A percentile compares a stretch with the other conserved stretches of the same genome.
These are phyloP conservation scores for Calidris pygmaea DNA, from an alignment of 2,113 vertebrate species.

Conservation along the genomic window DNA sequence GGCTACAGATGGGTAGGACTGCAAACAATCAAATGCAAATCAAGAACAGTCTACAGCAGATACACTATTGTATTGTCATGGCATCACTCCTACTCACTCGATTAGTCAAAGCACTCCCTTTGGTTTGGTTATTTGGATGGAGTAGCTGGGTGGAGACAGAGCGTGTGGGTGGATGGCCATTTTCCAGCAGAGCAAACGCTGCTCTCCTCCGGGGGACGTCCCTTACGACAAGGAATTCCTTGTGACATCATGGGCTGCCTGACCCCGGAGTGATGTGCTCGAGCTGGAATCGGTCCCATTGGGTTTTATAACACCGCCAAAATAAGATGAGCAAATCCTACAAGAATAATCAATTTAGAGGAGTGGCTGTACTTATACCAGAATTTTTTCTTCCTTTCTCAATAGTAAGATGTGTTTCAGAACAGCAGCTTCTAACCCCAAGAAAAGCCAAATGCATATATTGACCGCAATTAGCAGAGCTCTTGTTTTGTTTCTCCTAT, in stretches of 20 bases:
- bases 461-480: not conserved
- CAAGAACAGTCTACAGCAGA: slow-evolving; percentile 27
- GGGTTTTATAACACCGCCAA: not conserved
- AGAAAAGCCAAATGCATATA: not conserved
- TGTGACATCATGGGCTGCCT: slow-evolving; percentile 47
- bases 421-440: not conserved
- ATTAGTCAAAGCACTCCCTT: slow-evolving; percentile 57
- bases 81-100: slow-evolving; percentile 31
- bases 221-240: slow-evolving; percentile 59
- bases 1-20: slow-evolving; percentile 58
- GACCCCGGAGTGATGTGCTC: not conserved
- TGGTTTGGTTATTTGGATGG: slow-evolving; percentile 19
- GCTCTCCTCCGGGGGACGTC: slow-evolving; percentile 1
- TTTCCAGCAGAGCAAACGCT: not conserved
- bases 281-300: slow-evolving; percentile 8
- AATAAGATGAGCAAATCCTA: slow-evolving; percentile 48
- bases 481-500: not conserved
- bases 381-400: not conserved
- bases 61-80: slow-evolving; percentile 23
- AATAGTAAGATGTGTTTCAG: not conserved
- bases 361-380: not conserved
- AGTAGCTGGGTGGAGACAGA: slow-evolving; percentile 12
- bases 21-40: slow-evolving; percentile 65
- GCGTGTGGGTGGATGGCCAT: slow-evolving; percentile 6
- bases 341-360: slow-evolving; percentile 31